Percentiles rank a stretch among this genome's conserved stretches.
phyloP scores from a whole-genome alignment of 2,888 invertebrate species.

The Andrena chrysosceles region DNA sequence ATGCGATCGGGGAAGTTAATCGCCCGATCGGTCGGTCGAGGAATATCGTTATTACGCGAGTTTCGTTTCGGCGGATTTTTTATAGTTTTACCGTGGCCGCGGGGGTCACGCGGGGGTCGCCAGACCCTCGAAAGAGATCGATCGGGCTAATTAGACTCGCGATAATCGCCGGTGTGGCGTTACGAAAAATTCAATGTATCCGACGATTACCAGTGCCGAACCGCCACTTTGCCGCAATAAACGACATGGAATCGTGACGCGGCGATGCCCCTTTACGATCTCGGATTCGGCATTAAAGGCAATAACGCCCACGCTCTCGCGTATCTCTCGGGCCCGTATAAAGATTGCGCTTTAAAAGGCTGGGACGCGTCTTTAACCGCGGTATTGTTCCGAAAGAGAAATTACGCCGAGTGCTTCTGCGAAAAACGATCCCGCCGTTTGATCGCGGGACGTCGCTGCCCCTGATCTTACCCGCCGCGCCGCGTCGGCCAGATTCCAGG shows the following conservation, averaged over 20 bases:
- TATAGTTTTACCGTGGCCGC: constrained; percentile 16
- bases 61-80: constrained; percentile 32
- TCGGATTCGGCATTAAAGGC: constrained; percentile 59
- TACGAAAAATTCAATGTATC: constrained; percentile 59
- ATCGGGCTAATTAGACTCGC: constrained; percentile 55
- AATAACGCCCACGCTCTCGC: constrained; percentile 51
- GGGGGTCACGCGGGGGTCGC: constrained; percentile 3
- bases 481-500: not conserved
- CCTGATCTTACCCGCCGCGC: constrained; percentile 14
- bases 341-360: constrained; percentile 38
- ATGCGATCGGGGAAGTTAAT: constrained; percentile 20
- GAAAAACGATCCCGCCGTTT: constrained; percentile 22
- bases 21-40: not conserved
- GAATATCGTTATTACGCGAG: constrained; percentile 30
- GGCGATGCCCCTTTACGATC: constrained; percentile 48
- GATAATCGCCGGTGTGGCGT: constrained; percentile 54
- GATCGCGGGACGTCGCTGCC: constrained; percentile 10
- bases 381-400: constrained; percentile 39
- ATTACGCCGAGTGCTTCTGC: constrained; percentile 31
- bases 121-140: constrained; percentile 22
- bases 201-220: constrained; percentile 27
- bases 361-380: constrained; percentile 20
- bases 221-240: constrained; percentile 64
- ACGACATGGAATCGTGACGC: constrained; percentile 61
- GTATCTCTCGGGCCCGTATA: constrained; percentile 19